A percentile compares a stretch with the other conserved stretches of the same genome.
Conservation (phyloP, 1,140 invertebrate species). For the Sycophila sp. region DNA sequence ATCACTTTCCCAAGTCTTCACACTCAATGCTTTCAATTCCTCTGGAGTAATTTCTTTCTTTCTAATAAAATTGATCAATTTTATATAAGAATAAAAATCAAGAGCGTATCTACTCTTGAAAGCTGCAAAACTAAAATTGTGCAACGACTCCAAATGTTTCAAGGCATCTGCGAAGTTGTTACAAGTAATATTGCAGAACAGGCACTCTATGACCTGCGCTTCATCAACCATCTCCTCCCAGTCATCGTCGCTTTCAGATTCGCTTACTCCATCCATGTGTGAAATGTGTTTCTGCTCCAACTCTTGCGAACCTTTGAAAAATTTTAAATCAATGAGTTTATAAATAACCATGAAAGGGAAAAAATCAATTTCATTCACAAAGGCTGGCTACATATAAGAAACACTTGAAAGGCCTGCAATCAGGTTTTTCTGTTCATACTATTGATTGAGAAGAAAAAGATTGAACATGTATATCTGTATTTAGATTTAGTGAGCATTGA, state of each 20-base stretch:
- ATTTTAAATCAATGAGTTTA: not conserved
- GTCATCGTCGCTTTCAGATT: conserved; percentile 64
- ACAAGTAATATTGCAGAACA: conserved; percentile 68
- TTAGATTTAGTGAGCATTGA: not conserved
- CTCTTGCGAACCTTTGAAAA: not conserved
- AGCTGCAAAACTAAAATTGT: conserved; percentile 76
- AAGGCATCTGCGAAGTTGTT: conserved; percentile 60
- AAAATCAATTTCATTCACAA: not conserved
- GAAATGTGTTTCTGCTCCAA: conserved; percentile 22
- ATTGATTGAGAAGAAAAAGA: conserved; percentile 20
- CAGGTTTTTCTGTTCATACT: not conserved
- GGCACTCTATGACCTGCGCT: conserved; percentile 59
- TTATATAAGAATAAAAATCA: conserved; percentile 88
- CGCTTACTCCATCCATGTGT: conserved; percentile 49
- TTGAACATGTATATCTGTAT: conserved; percentile 4
- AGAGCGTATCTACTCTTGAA: conserved; percentile 78
- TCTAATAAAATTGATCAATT: conserved; percentile 88
- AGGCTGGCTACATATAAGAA: not conserved
- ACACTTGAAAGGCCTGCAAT: not conserved
- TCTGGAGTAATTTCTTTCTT: conserved; percentile 70
- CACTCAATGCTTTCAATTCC: conserved; percentile 66
- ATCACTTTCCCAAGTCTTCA: conserved; percentile 77
- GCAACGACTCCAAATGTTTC: conserved; percentile 66
- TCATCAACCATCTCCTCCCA: conserved; percentile 66
- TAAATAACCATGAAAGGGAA: not conserved